Conservation (phyloP, 2,797 vertebrate species). For the Gadopsis marmoratus region DNA sequence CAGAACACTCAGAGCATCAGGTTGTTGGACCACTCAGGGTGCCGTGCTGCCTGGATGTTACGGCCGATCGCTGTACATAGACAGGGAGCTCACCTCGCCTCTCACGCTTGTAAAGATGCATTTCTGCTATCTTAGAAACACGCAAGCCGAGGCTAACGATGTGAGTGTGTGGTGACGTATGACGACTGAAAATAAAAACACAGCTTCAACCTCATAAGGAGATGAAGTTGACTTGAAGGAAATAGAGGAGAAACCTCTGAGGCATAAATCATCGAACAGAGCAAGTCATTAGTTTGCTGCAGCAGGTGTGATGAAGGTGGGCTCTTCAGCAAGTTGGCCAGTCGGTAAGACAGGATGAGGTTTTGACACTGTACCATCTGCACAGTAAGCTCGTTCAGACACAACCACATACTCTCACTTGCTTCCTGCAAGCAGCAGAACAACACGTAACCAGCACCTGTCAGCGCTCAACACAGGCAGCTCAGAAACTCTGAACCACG, state of each 20-base stretch:
- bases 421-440: slow-evolving; percentile 16
- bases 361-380: slow-evolving; percentile 34
- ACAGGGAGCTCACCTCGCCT: not conserved
- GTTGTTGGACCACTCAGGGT: no score
- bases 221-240: not conserved
- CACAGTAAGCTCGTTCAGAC: slow-evolving; percentile 10
- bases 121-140: not conserved
- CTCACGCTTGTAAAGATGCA: not conserved
- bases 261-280: not conserved
- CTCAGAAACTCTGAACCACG: slow-evolving; percentile 22
- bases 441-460: slow-evolving; percentile 20
- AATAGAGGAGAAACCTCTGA: not conserved
- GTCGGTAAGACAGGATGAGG: slow-evolving; percentile 49
- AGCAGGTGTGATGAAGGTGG: slow-evolving; percentile 37
- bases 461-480: not conserved
- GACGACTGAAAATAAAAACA: not conserved
- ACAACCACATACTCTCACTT: not conserved
- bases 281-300: slow-evolving; percentile 28
- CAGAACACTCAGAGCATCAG: no score
- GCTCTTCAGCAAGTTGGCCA: slow-evolving; percentile 13
- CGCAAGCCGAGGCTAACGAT: not conserved
- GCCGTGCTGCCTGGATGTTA: no score
- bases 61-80: not conserved
- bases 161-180: not conserved
- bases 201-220: not conserved